Evolutionary conservation across 2,797 vertebrate genomes (phyloP).

Genomic region (Coendou prehensilis): DNA sequence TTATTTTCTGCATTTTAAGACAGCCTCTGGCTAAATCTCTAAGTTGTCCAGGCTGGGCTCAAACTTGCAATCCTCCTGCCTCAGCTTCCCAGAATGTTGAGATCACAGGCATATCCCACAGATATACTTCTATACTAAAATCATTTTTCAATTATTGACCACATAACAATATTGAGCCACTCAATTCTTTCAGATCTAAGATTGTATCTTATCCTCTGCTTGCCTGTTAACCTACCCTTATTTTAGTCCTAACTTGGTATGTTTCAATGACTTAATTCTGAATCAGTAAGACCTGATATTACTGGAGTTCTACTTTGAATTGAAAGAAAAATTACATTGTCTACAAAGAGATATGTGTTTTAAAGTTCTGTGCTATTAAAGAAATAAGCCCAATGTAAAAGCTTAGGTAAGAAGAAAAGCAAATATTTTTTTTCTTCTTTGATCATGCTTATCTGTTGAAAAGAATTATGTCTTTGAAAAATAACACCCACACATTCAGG

Average conservation of each 20-base stretch:
- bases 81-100: neutral
- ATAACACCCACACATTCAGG: constrained; percentile 16
- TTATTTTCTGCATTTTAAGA: neutral
- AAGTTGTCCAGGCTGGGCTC: neutral
- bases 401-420: neutral
- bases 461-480: constrained; percentile 69
- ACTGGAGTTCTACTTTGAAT: neutral
- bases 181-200: neutral
- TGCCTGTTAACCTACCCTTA: neutral
- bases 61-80: neutral
- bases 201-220: neutral
- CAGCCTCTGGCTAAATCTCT: neutral
- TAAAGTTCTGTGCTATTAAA: constrained; percentile 50
- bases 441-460: constrained; percentile 70
- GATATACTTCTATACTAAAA: neutral
- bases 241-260: neutral
- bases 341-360: neutral
- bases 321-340: constrained; percentile 14
- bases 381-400: constrained; percentile 48
- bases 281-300: neutral
- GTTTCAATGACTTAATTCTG: neutral
- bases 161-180: neutral
- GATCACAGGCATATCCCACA: neutral
- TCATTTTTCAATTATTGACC: neutral
- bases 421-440: constrained; percentile 57